phyloP scores from a whole-genome alignment of 2,888 invertebrate genomes.

The Sphaeridia pumilis region DNA sequence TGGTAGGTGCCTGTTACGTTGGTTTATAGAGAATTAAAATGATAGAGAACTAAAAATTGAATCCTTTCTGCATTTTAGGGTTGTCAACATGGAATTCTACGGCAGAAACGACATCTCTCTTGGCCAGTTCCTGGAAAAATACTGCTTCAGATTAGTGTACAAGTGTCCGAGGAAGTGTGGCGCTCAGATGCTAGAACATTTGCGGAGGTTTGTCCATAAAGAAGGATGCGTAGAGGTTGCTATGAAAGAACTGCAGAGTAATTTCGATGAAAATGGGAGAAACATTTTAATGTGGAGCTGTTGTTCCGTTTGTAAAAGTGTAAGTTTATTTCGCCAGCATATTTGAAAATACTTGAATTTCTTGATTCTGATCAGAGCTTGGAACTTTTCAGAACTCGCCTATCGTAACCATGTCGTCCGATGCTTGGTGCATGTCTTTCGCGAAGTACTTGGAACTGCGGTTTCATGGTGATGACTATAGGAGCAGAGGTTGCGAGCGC shows the following conservation, averaged over 20 bases:
- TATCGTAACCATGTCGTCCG: conserved; percentile 60
- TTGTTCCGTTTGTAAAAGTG: conserved; percentile 56
- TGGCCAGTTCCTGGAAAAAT: conserved; percentile 83
- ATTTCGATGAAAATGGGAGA: conserved; percentile 42
- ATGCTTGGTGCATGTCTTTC: conserved; percentile 73
- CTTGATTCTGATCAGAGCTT: background rate
- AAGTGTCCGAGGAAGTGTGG: conserved; percentile 70
- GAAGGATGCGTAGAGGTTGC: conserved; percentile 73
- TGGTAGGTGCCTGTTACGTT: conserved; percentile 47
- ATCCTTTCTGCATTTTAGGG: conserved; percentile 44
- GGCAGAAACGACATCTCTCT: conserved; percentile 88
- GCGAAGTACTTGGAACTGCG: conserved; percentile 81
- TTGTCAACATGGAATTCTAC: conserved; percentile 89
- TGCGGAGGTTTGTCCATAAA: conserved; percentile 80
- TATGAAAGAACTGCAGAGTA: conserved; percentile 44
- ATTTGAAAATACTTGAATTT: no score
- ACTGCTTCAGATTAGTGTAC: conserved; percentile 76
- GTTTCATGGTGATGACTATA: conserved; percentile 63
- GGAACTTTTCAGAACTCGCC: conserved; percentile 50
- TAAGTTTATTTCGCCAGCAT: no score
- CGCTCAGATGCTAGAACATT: conserved; percentile 74
- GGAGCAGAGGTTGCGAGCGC: conserved; percentile 46
- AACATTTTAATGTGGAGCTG: conserved; percentile 72
- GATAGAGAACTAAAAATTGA: background rate
- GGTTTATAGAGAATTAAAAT: background rate